These are phyloP conservation scores for Bathybates hornii DNA, from an alignment of 2,113 vertebrate species.

Conservation along the genomic window DNA sequence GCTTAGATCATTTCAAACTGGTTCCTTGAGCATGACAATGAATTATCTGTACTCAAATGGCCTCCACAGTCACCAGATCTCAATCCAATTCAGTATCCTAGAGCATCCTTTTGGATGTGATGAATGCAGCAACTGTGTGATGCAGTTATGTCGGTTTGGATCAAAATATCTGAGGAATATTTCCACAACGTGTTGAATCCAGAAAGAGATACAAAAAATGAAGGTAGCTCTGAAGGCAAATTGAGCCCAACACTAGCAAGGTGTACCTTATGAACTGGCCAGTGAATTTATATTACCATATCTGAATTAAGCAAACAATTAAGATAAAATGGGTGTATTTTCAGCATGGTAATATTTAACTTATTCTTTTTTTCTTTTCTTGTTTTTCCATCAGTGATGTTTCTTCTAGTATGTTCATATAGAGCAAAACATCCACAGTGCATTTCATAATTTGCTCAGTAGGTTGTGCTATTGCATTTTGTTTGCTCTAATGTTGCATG, in stretches of 20 bases:
- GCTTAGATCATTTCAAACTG: not conserved
- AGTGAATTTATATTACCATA: not conserved
- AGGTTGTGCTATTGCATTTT: constrained; percentile 28
- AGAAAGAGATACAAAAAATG: not conserved
- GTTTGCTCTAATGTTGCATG: not conserved
- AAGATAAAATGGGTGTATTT: not conserved
- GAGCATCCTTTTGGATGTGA: not conserved
- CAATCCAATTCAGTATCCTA: not conserved
- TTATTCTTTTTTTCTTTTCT: not conserved
- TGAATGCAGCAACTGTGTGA: not conserved
- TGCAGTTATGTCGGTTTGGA: not conserved
- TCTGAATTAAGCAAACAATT: not conserved
- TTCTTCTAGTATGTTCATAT: not conserved
- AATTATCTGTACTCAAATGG: not conserved
- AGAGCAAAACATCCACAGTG: not conserved
- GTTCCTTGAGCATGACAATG: not conserved
- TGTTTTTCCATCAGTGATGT: not conserved
- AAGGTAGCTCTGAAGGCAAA: not conserved
- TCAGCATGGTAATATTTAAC: not conserved
- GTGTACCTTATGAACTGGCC: not conserved
- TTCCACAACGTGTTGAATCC: not conserved
- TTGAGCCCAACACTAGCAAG: not conserved
- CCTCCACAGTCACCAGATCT: not conserved
- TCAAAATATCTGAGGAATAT: not conserved
- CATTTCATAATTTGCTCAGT: not conserved